Evolutionary conservation across 92 coral and sea anemone genomes (phyloP), one percentile per base, ranked within the genome.

Genomic region (Porites lobata): DNA sequence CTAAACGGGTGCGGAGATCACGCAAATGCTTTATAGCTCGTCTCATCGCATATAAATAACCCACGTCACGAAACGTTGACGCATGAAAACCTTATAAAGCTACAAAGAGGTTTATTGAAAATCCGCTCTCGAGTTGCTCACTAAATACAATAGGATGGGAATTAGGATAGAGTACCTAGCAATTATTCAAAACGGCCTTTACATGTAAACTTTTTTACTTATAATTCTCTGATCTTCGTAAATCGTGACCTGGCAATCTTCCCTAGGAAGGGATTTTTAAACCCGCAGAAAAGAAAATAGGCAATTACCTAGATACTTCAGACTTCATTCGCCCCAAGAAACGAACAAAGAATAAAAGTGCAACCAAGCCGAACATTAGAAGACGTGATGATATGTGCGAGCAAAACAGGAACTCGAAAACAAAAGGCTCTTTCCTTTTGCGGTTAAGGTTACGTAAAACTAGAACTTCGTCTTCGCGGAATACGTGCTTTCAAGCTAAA

Each of bases 361-460:
- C 62, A 72, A 43, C 26, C 87, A 83, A 53, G 71, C 87, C 62
- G 47, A 83, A 74, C 50, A 73, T 73, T 29, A n/a, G 29, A 84
- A 65, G 87, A 84, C 87, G 87, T 84, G 87, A 74, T 74, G 80
- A 84, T 61, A 84, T 84, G 87, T 75, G 24, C 4, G 63, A 24
- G 80, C 72, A 9, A 17, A 61, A 84, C 80, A 84, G 87, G 87
- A 84, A 84, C 73, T 21, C 21, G 63, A 52, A 74, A 62, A 84
- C 74, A 80, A 84, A 84, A 64, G 75, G 79, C 63, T 32, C 19
- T 53, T 64, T 74, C 87, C 62, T 21, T 51, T 84, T 84, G 74
- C 51, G 87, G 87, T 84, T 72, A 74, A 14, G 21, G 50, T 70
- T 82, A 69, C 86, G 86, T 82, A 82, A 82, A 58, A 47, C 53